A percentile compares a stretch with the other conserved stretches of the same genome.
These are phyloP conservation scores for Drosophila rufa DNA, from an alignment of 1,140 invertebrate genomes.

Conservation along the genomic window DNA sequence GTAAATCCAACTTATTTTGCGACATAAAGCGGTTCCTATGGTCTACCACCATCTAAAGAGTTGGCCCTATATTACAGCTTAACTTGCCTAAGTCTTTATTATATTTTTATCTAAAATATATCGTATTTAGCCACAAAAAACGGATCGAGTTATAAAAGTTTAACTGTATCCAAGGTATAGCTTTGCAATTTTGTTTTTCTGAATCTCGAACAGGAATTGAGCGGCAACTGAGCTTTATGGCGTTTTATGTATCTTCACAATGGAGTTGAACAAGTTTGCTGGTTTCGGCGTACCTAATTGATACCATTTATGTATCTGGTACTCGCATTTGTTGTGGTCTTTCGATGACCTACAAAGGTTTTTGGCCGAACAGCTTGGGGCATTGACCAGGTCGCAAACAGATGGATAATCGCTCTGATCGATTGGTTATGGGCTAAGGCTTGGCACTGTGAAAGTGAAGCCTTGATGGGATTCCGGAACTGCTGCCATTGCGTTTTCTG, in stretches of 20 bases:
- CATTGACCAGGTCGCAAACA: constrained; percentile 27
- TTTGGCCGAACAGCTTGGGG: constrained; percentile 6
- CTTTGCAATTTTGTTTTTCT: not conserved
- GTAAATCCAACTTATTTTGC: too few species aligned
- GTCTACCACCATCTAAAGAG: too few species aligned
- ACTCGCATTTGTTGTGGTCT: constrained; percentile 31
- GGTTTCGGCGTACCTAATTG: constrained; percentile 2
- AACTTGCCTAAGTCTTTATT: too few species aligned
- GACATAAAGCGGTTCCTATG: too few species aligned
- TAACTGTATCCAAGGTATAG: not conserved
- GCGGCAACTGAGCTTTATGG: too few species aligned
- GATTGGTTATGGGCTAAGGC: constrained; percentile 9
- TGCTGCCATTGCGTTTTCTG: constrained; percentile 20
- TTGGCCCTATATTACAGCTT: too few species aligned
- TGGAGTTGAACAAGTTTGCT: constrained; percentile 8
- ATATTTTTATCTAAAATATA: too few species aligned
- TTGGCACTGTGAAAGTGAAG: constrained; percentile 42
- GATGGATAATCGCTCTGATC: constrained; percentile 37
- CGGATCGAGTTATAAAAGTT: not conserved
- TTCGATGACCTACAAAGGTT: constrained; percentile 67
- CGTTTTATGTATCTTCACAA: not conserved
- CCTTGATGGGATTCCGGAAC: constrained; percentile 53
- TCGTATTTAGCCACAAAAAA: too few species aligned
- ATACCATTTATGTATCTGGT: constrained; percentile 9
- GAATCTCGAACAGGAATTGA: not conserved